Conservation (phyloP, 2,797 vertebrate species). For the Scyliorhinus canicula region DNA sequence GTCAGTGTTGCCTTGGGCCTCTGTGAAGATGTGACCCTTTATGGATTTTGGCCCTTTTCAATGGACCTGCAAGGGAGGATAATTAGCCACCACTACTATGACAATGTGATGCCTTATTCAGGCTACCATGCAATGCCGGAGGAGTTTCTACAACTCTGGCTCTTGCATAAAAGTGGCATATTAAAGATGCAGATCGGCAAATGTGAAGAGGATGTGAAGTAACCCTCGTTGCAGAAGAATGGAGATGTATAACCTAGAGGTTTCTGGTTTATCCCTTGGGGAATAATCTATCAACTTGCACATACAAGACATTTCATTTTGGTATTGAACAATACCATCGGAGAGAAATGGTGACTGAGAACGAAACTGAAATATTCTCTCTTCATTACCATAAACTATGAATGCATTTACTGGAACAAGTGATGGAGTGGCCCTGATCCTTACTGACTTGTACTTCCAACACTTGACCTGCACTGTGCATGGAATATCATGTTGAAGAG, state of each 20-base stretch:
- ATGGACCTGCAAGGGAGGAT: constrained; percentile 67
- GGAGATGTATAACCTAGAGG: background rate
- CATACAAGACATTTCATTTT: constrained; percentile 12
- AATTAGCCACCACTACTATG: constrained; percentile 94
- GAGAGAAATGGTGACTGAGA: too few relatives aligned
- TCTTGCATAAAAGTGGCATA: constrained; percentile 81
- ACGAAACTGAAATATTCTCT: background rate
- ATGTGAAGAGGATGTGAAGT: constrained; percentile 54
- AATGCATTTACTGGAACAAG: background rate
- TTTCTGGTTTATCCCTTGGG: background rate
- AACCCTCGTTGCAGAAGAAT: constrained; percentile 47
- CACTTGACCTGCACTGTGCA: constrained; percentile 23
- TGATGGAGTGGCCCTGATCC: background rate
- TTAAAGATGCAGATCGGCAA: constrained; percentile 74
- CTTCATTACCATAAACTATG: background rate
- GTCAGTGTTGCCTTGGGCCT: constrained; percentile 84
- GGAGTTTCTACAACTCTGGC: constrained; percentile 93
- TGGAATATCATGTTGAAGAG: constrained; percentile 23
- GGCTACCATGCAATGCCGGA: constrained; percentile 95
- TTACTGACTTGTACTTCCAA: background rate
- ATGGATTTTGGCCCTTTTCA: constrained; percentile 94
- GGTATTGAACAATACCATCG: background rate
- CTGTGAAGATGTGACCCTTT: constrained; percentile 86
- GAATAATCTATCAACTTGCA: background rate
- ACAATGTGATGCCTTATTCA: constrained; percentile 79